Percentiles rank a stretch among this genome's conserved stretches.
These are phyloP conservation scores for Acromyrmex heyeri DNA, from an alignment of 1,140 invertebrate genomes.

Conservation along the genomic window DNA sequence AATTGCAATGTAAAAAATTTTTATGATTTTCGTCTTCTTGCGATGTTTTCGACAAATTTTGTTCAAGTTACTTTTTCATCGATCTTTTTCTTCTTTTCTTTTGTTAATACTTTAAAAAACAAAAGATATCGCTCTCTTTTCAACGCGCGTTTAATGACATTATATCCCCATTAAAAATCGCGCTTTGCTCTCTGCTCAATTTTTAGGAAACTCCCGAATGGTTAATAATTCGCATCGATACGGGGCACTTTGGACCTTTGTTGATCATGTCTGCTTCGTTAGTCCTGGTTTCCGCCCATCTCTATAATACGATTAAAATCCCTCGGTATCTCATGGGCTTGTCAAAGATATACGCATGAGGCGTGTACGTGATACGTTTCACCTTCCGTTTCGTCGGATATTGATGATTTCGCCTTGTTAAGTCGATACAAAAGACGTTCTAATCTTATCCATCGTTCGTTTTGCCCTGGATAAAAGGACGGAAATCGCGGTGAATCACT, in stretches of 20 bases:
- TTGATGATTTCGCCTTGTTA: conserved; percentile 7
- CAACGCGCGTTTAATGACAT: conserved; percentile 31
- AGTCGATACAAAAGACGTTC: conserved; percentile 39
- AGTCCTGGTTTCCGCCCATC: background rate
- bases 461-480: conserved; percentile 52
- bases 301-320: conserved; percentile 16
- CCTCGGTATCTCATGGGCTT: background rate
- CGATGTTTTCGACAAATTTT: background rate
- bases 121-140: conserved; percentile 8
- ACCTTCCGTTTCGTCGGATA: background rate
- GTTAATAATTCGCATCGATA: conserved; percentile 13
- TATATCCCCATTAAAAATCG: conserved; percentile 24
- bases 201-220: conserved; percentile 40
- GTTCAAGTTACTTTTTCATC: background rate
- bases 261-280: conserved; percentile 35
- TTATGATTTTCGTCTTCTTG: background rate
- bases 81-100: too few relatives aligned
- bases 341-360: background rate
- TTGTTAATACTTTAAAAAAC: conserved; percentile 14
- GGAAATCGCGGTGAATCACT: conserved; percentile 47
- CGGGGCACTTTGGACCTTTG: conserved; percentile 10
- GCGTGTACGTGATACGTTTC: conserved; percentile 37
- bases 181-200: background rate
- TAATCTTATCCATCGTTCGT: conserved; percentile 53
- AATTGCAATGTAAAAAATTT: conserved; percentile 4